These are phyloP conservation scores for Herpetotheres cachinnans DNA, from an alignment of 2,113 vertebrate genomes.

Conservation along the genomic window DNA sequence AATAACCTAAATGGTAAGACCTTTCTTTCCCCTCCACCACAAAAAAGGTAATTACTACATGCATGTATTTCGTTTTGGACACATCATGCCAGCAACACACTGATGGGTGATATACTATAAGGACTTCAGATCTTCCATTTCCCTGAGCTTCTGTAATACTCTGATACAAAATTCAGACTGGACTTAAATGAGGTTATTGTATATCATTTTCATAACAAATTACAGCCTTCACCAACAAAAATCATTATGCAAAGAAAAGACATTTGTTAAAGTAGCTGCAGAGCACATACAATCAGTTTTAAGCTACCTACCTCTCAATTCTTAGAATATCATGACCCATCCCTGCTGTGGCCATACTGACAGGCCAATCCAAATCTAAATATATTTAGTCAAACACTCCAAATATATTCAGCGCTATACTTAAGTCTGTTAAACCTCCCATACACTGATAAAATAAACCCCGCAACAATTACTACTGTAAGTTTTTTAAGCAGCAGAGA, in stretches of 20 bases:
- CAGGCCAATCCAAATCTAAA: not conserved
- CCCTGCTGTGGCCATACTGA: not conserved
- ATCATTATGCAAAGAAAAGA: not conserved
- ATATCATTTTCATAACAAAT: not conserved
- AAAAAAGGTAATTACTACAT: not conserved
- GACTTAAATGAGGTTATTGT: not conserved
- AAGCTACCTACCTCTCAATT: not conserved
- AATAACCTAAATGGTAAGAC: not conserved
- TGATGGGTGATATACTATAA: not conserved
- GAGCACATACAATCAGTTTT: not conserved
- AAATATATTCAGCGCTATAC: not conserved
- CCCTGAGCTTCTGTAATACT: not conserved
- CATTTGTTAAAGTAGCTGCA: not conserved
- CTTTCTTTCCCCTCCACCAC: not conserved
- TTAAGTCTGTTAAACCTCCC: not conserved
- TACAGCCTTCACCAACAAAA: not conserved
- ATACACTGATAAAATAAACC: not conserved
- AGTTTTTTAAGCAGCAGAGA: not conserved
- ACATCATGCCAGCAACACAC: not conserved
- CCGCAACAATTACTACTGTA: not conserved
- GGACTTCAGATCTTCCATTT: not conserved
- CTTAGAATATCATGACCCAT: not conserved
- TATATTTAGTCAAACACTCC: not conserved
- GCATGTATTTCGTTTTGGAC: not conserved
- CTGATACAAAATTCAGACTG: not conserved